Percentiles rank a stretch among this genome's conserved stretches.
Conservation (phyloP, 2,888 invertebrate genomes). For the Ophion ellenae region DNA sequence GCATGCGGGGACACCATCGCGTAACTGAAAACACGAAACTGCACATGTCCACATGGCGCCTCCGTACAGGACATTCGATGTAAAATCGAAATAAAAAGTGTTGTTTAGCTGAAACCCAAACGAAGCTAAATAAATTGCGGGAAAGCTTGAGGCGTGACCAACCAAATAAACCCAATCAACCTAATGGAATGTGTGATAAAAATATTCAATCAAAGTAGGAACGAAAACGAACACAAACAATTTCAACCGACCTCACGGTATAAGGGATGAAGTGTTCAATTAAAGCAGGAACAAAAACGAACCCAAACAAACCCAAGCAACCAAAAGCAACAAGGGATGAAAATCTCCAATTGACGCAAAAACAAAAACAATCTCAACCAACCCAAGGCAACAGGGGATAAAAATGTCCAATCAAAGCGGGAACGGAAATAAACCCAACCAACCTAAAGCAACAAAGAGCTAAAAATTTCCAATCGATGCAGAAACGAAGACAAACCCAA, state of each 20-base stretch:
- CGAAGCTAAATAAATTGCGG: not conserved
- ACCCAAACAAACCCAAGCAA: too few species aligned
- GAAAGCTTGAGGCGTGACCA: not conserved
- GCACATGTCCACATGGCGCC: slow-evolving; percentile 77
- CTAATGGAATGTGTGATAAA: not conserved
- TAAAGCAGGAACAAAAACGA: not conserved
- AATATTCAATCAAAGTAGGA: not conserved
- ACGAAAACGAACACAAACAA: too few species aligned
- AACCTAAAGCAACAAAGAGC: too few species aligned
- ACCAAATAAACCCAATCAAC: not conserved
- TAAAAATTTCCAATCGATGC: too few species aligned
- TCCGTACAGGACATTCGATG: slow-evolving; percentile 4
- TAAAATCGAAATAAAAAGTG: not conserved
- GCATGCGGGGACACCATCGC: not conserved
- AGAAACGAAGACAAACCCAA: not conserved
- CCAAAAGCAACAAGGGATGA: too few species aligned
- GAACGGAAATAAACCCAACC: too few species aligned
- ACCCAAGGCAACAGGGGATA: not conserved
- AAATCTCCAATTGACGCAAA: too few species aligned
- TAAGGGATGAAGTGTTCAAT: not conserved
- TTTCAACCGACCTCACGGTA: too few species aligned
- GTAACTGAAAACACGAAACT: slow-evolving; percentile 64
- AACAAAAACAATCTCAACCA: not conserved
- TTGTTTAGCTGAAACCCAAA: not conserved
- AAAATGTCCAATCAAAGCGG: not conserved